Evolutionary conservation across 2,113 vertebrate genomes (phyloP).

Genomic region (Candoia aspera): DNA sequence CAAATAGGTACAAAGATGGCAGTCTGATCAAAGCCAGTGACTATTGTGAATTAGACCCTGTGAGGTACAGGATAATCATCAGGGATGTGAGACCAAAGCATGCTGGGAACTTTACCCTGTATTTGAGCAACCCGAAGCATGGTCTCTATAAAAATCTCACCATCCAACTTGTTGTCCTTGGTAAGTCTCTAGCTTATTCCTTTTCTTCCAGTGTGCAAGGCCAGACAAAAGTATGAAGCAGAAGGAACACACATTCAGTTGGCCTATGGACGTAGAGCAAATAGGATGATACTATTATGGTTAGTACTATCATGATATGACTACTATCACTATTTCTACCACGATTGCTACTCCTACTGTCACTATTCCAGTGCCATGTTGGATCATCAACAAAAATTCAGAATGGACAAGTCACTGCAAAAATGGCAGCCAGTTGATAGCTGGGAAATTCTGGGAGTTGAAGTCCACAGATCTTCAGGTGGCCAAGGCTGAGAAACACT

Average conservation of each 20-base stretch:
- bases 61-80: conserved; percentile 75
- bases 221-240: not conserved
- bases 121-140: conserved; percentile 71
- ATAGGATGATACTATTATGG: not conserved
- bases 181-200: conserved; percentile 68
- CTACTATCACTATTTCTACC: not conserved
- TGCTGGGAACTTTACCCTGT: conserved; percentile 82
- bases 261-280: not conserved
- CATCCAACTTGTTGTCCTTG: conserved; percentile 79
- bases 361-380: not conserved
- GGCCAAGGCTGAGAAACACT: too few relatives aligned
- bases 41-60: conserved; percentile 72
- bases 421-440: not conserved
- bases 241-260: not conserved
- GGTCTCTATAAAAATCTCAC: conserved; percentile 78
- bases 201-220: not conserved
- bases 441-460: not conserved
- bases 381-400: not conserved
- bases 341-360: not conserved
- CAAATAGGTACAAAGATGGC: conserved; percentile 86
- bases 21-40: conserved; percentile 75
- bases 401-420: not conserved
- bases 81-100: conserved; percentile 76
- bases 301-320: not conserved
- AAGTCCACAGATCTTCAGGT: too few relatives aligned